These are phyloP conservation scores for Stylophora pistillata DNA, from an alignment of 64 coral and sea anemone species.

Conservation along the genomic window DNA sequence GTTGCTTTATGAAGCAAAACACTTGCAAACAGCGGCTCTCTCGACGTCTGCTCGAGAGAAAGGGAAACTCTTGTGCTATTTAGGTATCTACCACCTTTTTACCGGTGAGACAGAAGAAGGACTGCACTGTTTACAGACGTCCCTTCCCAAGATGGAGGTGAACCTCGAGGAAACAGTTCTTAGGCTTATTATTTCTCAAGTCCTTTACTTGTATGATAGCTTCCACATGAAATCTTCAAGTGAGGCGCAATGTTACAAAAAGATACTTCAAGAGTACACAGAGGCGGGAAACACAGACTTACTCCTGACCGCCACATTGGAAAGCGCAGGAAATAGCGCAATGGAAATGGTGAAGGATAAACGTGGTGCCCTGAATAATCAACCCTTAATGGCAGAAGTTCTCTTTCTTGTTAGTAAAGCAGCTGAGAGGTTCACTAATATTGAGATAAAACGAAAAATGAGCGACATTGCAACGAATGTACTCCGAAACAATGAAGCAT, in stretches of 20 bases:
- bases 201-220: background rate
- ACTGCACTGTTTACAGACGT: background rate
- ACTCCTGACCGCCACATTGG: background rate
- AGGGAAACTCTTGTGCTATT: slow-evolving; percentile 15
- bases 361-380: background rate
- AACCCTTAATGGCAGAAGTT: background rate
- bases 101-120: background rate
- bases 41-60: background rate
- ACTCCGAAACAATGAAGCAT: no score
- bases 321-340: background rate
- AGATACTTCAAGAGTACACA: background rate
- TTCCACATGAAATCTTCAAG: background rate
- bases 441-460: background rate
- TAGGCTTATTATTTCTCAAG: no score
- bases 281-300: background rate
- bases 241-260: background rate
- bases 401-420: background rate
- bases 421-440: background rate
- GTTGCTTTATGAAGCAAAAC: background rate
- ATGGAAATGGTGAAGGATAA: background rate
- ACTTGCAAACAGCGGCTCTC: no score
- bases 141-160: background rate
- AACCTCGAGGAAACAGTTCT: background rate
- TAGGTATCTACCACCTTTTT: background rate
- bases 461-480: background rate